Base-by-base conservation (phyloP, 2,888 invertebrate genomes). In the Tyria jacobaeae region DNA sequence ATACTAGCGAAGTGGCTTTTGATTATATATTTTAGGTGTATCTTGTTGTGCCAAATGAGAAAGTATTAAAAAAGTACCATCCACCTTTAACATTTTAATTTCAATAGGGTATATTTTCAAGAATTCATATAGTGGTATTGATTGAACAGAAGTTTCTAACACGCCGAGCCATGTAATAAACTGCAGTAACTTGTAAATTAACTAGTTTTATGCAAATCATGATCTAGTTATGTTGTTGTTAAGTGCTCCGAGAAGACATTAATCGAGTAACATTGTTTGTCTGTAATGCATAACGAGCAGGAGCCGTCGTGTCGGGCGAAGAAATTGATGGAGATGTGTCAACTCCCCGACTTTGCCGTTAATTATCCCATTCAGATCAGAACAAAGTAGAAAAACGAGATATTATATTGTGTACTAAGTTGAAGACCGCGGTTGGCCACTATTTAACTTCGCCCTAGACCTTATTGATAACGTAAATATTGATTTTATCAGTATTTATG, bases 181-280 rank as follows among this genome's bases (percentile, higher is more conserved):
- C 72, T 73, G 68, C 52, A 64, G 34, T 59, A 89, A 89, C 90
- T 91, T 89, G 82, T 84, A 83, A 87, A 89, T 90, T 90, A 91
- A 88, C 82, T 87, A 89, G 88, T 89, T 91, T 90, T 87, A 89
- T 90, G 91, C 92, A 91, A 91, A 92, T 92, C 91, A 92, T 82
- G 88, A 84, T 88, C 78, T 82, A 83, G 81, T 83, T 81, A 75
- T 85, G 82, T 81, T 84, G 83, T 85, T 87, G n/a, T 75, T 86
- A 86, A 89, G 89, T 86, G 87, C 82, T 82, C 78, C 74, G 76
- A 81, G 85, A 83, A 86, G 84, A 83, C 90, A 92, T 92, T 91
- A 92, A 92, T 92, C 91, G 92, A 80, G 80, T 87, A 85, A 91
- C 90, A 91, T 89, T 91, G 91, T 91, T 89, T 89, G 86, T 85